phyloP scores from a whole-genome alignment of 2,797 vertebrate species.

The Coracias cyanogaster region DNA sequence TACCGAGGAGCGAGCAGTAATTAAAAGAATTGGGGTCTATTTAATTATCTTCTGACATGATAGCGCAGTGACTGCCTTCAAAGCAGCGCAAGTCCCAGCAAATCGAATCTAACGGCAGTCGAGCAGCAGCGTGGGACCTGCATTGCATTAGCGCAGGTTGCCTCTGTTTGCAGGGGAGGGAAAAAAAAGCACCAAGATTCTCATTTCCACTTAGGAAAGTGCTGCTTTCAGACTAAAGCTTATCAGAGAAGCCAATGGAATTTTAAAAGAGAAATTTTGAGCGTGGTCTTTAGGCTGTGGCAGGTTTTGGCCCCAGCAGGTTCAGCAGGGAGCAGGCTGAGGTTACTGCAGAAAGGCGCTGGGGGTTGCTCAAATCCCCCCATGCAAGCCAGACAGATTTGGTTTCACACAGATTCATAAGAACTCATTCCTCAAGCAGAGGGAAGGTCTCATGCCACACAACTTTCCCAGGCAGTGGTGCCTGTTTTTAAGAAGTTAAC shows the following conservation, averaged over 20 bases:
- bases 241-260: neutral
- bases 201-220: neutral
- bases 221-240: neutral
- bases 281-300: neutral
- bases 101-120: neutral
- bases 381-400: neutral
- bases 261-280: neutral
- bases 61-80: neutral
- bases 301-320: neutral
- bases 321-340: neutral
- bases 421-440: neutral
- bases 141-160: neutral
- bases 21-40: slow-evolving; percentile 73
- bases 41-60: slow-evolving; percentile 69
- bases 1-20: slow-evolving; percentile 55
- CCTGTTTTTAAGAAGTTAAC: neutral
- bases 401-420: neutral
- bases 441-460: neutral
- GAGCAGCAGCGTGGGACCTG: neutral
- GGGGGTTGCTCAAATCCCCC: neutral
- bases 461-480: neutral
- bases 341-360: neutral
- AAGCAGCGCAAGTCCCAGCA: neutral
- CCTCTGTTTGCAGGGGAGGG: neutral
- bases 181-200: neutral